These are phyloP conservation scores for Erannis defoliaria DNA, from an alignment of 2,888 invertebrate species.

Conservation along the genomic window DNA sequence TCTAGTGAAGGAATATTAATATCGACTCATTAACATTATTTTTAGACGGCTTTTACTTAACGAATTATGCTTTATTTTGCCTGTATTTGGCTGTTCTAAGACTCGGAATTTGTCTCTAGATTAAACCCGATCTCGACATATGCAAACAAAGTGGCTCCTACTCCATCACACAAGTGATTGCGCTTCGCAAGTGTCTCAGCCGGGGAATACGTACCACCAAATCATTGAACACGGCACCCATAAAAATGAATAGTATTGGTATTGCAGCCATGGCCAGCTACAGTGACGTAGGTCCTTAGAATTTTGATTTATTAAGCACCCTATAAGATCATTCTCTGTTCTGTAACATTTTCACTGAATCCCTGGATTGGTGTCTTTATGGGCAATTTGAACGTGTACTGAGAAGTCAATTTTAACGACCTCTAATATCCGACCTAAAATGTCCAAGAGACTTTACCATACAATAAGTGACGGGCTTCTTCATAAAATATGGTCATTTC, in stretches of 20 bases:
- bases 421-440: too few relatives aligned
- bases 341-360: background rate
- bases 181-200: background rate
- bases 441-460: too few relatives aligned
- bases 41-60: too few relatives aligned
- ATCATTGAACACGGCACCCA: background rate
- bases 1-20: too few relatives aligned
- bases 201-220: background rate
- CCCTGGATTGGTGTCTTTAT: too few relatives aligned
- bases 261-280: background rate
- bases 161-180: background rate
- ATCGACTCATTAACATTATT: too few relatives aligned
- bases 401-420: too few relatives aligned
- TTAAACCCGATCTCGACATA: background rate
- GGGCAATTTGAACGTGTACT: too few relatives aligned
- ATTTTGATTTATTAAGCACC: background rate
- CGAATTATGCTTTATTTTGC: background rate
- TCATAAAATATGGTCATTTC: too few relatives aligned
- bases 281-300: slow-evolving; percentile 2
- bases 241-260: background rate
- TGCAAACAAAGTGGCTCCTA: background rate
- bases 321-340: background rate
- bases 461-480: too few relatives aligned
- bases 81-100: background rate
- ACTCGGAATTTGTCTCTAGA: slow-evolving; percentile 6